phyloP scores from a whole-genome alignment of 1,140 invertebrate genomes.

The Bacillus rossius region DNA sequence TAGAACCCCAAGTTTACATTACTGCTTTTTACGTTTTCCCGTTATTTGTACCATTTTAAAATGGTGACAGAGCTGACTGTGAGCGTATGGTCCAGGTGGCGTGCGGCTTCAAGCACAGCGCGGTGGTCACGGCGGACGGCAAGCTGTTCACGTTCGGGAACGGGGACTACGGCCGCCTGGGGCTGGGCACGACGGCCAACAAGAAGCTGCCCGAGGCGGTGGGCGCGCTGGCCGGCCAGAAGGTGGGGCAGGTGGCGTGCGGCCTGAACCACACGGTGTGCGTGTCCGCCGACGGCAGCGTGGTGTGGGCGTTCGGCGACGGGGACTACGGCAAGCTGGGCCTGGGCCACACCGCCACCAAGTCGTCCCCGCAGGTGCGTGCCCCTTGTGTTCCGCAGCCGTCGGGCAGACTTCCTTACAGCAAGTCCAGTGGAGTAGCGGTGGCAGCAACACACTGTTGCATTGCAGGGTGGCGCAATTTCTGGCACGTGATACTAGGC shows the following conservation, averaged over 20 bases:
- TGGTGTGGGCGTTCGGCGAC: slow-evolving; percentile 63
- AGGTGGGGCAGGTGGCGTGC: slow-evolving; percentile 51
- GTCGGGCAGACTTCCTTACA: too few species aligned
- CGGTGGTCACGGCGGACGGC: slow-evolving; percentile 58
- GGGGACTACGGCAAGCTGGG: slow-evolving; percentile 62
- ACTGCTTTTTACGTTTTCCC: too few species aligned
- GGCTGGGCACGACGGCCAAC: slow-evolving; percentile 53
- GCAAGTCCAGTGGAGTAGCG: too few species aligned
- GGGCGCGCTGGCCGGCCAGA: slow-evolving; percentile 41
- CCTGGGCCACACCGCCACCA: slow-evolving; percentile 50
- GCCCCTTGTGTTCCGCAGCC: too few species aligned
- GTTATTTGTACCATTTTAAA: too few species aligned
- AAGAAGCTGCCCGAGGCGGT: slow-evolving; percentile 58
- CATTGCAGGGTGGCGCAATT: too few species aligned
- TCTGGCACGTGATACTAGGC: too few species aligned
- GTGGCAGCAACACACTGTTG: too few species aligned
- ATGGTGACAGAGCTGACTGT: too few species aligned
- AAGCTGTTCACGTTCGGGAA: slow-evolving; percentile 63
- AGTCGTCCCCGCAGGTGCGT: slow-evolving; percentile 44
- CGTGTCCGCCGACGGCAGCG: slow-evolving; percentile 50
- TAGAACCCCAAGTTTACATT: too few species aligned
- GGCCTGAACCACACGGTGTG: slow-evolving; percentile 61
- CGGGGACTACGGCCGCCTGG: slow-evolving; percentile 60
- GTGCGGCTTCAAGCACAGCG: slow-evolving; percentile 64
- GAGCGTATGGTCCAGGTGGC: slow-evolving; percentile 42